Conservation (phyloP, 2,888 invertebrate species). For the Torymus tubicola region DNA sequence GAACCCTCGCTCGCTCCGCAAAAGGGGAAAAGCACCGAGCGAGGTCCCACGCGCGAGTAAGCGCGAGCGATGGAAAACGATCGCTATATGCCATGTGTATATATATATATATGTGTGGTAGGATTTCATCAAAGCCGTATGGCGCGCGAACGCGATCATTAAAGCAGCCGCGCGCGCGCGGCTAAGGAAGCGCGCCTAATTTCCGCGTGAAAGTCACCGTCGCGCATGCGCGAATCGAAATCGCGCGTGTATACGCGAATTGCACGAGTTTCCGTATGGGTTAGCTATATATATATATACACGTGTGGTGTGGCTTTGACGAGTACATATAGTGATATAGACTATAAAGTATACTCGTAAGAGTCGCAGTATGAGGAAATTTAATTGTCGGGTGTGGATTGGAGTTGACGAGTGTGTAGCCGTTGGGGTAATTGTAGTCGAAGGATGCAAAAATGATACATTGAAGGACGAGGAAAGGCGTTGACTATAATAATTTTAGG, state of each 20-base stretch:
- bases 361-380: not conserved
- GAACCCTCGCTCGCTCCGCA: not conserved
- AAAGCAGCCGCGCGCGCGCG: not conserved
- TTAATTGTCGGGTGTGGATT: not conserved
- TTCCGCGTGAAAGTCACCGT: conserved; percentile 48
- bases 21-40: not conserved
- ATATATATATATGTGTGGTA: no score
- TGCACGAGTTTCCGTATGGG: not conserved
- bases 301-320: no score
- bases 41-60: not conserved
- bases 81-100: no score
- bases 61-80: no score
- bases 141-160: not conserved
- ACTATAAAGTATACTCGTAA: not conserved
- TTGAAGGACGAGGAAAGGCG: no score
- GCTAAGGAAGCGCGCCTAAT: conserved; percentile 45
- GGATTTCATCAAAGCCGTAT: not conserved
- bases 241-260: not conserved
- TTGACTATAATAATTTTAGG: no score
- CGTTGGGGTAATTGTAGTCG: no score
- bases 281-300: no score
- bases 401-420: no score
- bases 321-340: no score
- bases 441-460: no score
- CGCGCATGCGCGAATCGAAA: conserved; percentile 3